Base-by-base conservation (phyloP, 2,113 vertebrate genomes). In the Amphiprion ocellaris region DNA sequence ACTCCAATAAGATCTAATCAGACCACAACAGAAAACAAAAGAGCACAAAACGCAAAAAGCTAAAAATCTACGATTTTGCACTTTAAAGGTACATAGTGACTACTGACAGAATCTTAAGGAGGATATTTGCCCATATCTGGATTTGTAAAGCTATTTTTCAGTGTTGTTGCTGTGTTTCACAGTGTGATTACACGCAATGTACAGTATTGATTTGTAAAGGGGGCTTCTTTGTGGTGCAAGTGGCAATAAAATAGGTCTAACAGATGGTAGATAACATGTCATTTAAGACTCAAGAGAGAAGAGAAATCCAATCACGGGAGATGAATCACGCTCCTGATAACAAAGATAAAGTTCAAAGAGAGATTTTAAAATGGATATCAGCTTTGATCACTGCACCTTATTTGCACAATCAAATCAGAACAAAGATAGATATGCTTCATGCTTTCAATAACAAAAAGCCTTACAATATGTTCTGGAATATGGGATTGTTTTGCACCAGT, bases 341-440 rank as follows among this genome's bases (percentile, higher is more conserved):
- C 52, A 46, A 6, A 73, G 82, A 85, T 80, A 53, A 79, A 54
- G 71, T 86, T 87, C 83, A 87, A 86, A 83, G 72, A 71, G 21
- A 68, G 65, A 79, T 80, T 67, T 74, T 24, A 47, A 77, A 79
- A 84, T 54, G 39, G 44, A 58, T 68, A 79, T 80, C 26, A 60
- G 72, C 79, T 86, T 81, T 84, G 53, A 90, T 84, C 79, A 10
- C 69, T 65, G 33, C 23, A 33, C 85, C 65, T 0, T 46, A 71
- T 67, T 72, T 65, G 61, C 26, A 84, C 64, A 74, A 72, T 82
- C 63, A 69, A 62, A 85, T 82, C 74, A 60, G 49, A 69, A 14
- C 23, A 76, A 39, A 79, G 56, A 87, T 44, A 71, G 82, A 82
- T 79, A 64, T 79, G 74, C 74, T 74, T 83, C 49, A 60, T 8